Evolutionary conservation across 2,888 invertebrate species (phyloP).

Genomic region (Aphodius granarius): DNA sequence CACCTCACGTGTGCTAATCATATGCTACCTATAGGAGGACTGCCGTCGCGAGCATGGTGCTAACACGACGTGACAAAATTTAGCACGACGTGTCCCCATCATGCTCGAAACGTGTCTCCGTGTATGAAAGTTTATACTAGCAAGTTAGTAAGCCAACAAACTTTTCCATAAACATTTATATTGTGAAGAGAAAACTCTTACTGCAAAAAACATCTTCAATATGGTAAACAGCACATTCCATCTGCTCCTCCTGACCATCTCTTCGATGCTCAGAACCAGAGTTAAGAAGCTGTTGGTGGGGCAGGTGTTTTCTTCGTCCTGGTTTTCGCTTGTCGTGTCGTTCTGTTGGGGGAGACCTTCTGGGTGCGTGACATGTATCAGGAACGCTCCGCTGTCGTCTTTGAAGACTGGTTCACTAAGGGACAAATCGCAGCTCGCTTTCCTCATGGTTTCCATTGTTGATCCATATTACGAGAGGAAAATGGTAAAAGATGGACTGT

Average conservation of each 20-base stretch:
- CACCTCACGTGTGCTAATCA: too few species aligned
- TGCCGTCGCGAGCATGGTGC: too few species aligned
- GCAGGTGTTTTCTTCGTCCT: not conserved
- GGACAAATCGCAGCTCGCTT: slow-evolving; percentile 5
- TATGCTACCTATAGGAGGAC: too few species aligned
- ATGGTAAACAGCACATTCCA: not conserved
- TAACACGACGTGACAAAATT: too few species aligned
- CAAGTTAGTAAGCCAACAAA: too few species aligned
- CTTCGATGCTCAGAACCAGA: not conserved
- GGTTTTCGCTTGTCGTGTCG: not conserved
- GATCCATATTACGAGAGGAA: not conserved
- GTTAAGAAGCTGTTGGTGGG: not conserved
- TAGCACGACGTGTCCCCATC: too few species aligned
- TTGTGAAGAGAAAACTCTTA: not conserved
- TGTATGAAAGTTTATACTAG: too few species aligned
- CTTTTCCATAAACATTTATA: too few species aligned
- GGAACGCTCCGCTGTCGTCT: not conserved
- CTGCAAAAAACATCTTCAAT: slow-evolving; percentile 1
- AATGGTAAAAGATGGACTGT: not conserved
- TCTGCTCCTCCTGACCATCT: not conserved
- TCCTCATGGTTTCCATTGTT: slow-evolving; percentile 4
- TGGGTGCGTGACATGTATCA: not conserved
- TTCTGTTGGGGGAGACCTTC: not conserved
- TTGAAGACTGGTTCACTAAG: not conserved
- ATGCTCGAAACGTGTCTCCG: too few species aligned